Evolutionary conservation across 2,888 invertebrate genomes (phyloP).

Genomic region (Alcis repandata): DNA sequence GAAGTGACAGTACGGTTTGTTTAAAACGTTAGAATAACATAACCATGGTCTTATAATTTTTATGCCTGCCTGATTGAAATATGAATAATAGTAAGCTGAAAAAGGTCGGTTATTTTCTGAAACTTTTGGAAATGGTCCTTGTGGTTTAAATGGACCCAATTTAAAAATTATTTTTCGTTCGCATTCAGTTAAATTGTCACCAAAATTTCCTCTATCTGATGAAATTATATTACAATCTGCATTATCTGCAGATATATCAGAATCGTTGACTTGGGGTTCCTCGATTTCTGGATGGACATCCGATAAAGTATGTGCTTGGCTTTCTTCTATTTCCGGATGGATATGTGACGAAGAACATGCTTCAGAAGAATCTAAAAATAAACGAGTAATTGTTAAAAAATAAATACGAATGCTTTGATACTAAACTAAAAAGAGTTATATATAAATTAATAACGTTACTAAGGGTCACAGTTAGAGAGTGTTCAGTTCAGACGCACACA

Average conservation of each 20-base stretch:
- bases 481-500: slow-evolving; percentile 38
- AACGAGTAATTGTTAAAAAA: slow-evolving; percentile 35
- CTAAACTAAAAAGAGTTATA: slow-evolving; percentile 38
- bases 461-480: slow-evolving; percentile 33
- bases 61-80: slow-evolving; percentile 28
- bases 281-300: slow-evolving; percentile 40
- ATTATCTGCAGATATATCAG: slow-evolving; percentile 37
- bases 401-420: slow-evolving; percentile 39
- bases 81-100: slow-evolving; percentile 41
- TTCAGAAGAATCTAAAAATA: slow-evolving; percentile 38
- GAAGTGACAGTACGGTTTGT: slow-evolving; percentile 40
- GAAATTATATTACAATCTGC: slow-evolving; percentile 41
- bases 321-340: slow-evolving; percentile 39
- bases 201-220: slow-evolving; percentile 45
- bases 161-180: slow-evolving; percentile 48
- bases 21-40: slow-evolving; percentile 38
- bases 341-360: slow-evolving; percentile 36
- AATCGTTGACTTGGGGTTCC: slow-evolving; percentile 41
- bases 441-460: slow-evolving; percentile 36
- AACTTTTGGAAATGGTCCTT: slow-evolving; percentile 50
- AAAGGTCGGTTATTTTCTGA: slow-evolving; percentile 44
- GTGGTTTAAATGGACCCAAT: slow-evolving; percentile 48
- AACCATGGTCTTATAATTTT: slow-evolving; percentile 35
- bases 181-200: slow-evolving; percentile 42
- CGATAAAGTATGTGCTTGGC: slow-evolving; percentile 39